Evolutionary conservation across 2,888 invertebrate genomes (phyloP).

Genomic region (Alloscopus bannaensis): DNA sequence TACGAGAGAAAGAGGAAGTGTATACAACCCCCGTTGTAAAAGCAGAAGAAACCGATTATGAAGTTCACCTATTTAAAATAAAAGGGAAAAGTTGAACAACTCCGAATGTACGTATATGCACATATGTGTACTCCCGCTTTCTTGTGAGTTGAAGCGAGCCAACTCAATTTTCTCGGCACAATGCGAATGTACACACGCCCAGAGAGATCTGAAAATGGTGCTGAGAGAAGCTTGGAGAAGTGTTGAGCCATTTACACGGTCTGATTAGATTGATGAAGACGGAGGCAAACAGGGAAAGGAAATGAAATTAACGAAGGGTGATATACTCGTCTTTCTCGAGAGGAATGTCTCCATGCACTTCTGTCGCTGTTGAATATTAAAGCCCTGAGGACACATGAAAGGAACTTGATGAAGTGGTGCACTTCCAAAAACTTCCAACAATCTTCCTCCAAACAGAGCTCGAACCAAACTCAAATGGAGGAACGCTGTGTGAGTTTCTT

Average conservation of each 20-base stretch:
- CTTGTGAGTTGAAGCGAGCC: neutral
- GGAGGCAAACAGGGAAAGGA: slow-evolving; percentile 33
- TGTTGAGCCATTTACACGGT: slow-evolving; percentile 32
- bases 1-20: no score
- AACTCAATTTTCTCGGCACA: no score
- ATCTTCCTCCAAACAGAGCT: no score
- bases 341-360: slow-evolving; percentile 17
- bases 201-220: no score
- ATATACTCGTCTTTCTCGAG: slow-evolving; percentile 20
- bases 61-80: slow-evolving; percentile 50
- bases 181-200: no score
- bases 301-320: slow-evolving; percentile 44
- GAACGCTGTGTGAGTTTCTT: no score
- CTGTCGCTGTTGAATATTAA: slow-evolving; percentile 27
- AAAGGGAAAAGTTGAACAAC: slow-evolving; percentile 20
- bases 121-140: neutral
- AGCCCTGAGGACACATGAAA: slow-evolving; percentile 43
- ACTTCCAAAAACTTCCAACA: no score
- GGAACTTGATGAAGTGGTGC: slow-evolving; percentile 34
- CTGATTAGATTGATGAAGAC: slow-evolving; percentile 48
- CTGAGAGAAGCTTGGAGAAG: no score
- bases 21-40: no score
- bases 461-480: no score
- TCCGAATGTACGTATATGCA: no score
- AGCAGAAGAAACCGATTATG: slow-evolving; percentile 44